Evolutionary conservation across 2,113 vertebrate genomes (phyloP).

Genomic region (Ascaphus truei): DNA sequence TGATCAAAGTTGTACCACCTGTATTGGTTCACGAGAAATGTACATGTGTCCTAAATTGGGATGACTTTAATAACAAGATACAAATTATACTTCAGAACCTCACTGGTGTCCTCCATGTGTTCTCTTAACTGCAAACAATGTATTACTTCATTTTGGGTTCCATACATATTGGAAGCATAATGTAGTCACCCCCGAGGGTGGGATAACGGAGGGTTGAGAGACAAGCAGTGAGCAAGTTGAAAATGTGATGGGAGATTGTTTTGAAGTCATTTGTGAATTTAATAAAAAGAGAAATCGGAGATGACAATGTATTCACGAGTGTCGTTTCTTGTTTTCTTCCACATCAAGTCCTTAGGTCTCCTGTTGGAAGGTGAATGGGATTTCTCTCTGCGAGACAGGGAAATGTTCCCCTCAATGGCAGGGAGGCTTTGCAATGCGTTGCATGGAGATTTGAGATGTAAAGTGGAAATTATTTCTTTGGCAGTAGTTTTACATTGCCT

Average conservation of each 20-base stretch:
- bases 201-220: neutral
- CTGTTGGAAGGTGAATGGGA: neutral
- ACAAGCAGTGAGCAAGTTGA: slow-evolving; percentile 7
- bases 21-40: no score
- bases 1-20: no score
- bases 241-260: slow-evolving; percentile 19
- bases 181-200: neutral
- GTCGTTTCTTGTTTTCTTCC: slow-evolving; percentile 2
- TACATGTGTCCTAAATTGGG: no score
- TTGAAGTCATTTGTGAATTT: slow-evolving; percentile 11
- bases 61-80: no score
- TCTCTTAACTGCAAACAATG: no score
- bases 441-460: no score
- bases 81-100: no score
- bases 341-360: neutral
- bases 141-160: no score
- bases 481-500: neutral
- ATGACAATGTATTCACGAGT: slow-evolving; percentile 19
- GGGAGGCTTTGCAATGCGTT: no score
- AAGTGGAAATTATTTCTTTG: slow-evolving; percentile 10
- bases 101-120: no score
- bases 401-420: no score
- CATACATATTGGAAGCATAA: slow-evolving; percentile 3
- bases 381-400: neutral
- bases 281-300: slow-evolving; percentile 18